Conservation (phyloP, 2,888 invertebrate genomes). For the Apoda limacodes region DNA sequence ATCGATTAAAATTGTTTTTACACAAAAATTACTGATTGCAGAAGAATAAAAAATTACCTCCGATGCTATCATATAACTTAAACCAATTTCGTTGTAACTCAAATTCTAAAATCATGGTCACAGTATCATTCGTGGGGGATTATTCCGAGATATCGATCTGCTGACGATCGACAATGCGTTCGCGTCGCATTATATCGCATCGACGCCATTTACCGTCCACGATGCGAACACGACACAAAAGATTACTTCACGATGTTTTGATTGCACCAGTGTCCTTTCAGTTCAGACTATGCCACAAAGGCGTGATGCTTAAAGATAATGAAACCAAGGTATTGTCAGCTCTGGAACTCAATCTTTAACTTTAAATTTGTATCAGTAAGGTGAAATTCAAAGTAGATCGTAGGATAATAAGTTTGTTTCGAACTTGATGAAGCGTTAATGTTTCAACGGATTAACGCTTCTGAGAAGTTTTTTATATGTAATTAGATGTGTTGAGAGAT, state of each 20-base stretch:
- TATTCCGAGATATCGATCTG: conserved; percentile 48
- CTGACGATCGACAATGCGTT: conserved; percentile 28
- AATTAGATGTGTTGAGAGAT: too few relatives aligned
- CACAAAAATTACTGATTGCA: too few relatives aligned
- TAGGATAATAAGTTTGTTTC: conserved; percentile 26
- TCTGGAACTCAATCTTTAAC: too few relatives aligned
- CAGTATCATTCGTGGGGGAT: conserved; percentile 37
- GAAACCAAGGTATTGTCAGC: conserved; percentile 13
- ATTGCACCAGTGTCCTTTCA: conserved; percentile 37
- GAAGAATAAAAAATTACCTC: too few relatives aligned
- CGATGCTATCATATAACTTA: too few relatives aligned
- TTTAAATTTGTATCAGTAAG: too few relatives aligned
- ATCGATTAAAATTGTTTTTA: too few relatives aligned
- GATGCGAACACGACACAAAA: conserved; percentile 30
- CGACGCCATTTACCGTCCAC: conserved; percentile 38
- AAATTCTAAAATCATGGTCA: too few relatives aligned
- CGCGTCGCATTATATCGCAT: conserved; percentile 25
- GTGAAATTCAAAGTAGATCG: too few relatives aligned
- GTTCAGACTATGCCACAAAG: conserved; percentile 28
- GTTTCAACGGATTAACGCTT: conserved; percentile 49
- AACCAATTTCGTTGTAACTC: too few relatives aligned
- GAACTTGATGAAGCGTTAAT: conserved; percentile 39
- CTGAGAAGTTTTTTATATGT: conserved; percentile 29
- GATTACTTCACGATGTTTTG: conserved; percentile 57
- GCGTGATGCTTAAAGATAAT: conserved; percentile 30